Percentiles rank a stretch among this genome's conserved stretches.
These are phyloP conservation scores for Helicoverpa armigera DNA, from an alignment of 1,140 invertebrate species.

Conservation along the genomic window DNA sequence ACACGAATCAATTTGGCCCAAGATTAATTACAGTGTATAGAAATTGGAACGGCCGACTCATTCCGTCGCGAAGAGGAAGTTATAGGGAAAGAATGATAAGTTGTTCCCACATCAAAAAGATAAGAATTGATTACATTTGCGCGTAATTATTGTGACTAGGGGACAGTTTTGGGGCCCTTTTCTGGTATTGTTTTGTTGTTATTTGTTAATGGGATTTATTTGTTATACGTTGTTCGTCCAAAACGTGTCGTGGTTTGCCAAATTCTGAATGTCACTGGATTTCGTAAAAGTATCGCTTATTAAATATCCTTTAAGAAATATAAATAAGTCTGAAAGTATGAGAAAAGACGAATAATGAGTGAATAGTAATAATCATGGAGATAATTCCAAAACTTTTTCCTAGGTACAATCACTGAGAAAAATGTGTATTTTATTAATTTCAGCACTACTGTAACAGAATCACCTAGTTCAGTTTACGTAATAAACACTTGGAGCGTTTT, in stretches of 20 bases:
- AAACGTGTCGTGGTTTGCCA: too few species aligned
- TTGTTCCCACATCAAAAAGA: conserved; percentile 26
- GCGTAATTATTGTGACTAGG: conserved; percentile 38
- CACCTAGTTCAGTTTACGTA: conserved; percentile 4
- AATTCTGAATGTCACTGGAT: too few species aligned
- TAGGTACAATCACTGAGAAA: conserved; percentile 9
- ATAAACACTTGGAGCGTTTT: conserved; percentile 1
- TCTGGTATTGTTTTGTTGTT: background rate
- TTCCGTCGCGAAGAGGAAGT: background rate
- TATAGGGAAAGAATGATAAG: conserved; percentile 17
- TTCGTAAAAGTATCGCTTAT: too few species aligned
- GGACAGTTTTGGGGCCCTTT: background rate
- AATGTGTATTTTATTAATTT: background rate
- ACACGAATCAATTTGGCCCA: conserved; percentile 40
- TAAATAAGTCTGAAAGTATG: too few species aligned
- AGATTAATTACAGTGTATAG: conserved; percentile 46
- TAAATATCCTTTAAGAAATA: too few species aligned
- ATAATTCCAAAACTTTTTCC: too few species aligned
- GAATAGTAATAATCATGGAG: too few species aligned
- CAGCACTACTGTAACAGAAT: background rate
- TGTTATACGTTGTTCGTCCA: too few species aligned
- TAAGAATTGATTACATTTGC: conserved; percentile 27
- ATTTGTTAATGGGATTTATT: background rate
- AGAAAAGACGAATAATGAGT: too few species aligned
- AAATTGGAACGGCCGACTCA: conserved; percentile 21